phyloP scores from a whole-genome alignment of 2,113 vertebrate species.

The Proterorhinus semilunaris region DNA sequence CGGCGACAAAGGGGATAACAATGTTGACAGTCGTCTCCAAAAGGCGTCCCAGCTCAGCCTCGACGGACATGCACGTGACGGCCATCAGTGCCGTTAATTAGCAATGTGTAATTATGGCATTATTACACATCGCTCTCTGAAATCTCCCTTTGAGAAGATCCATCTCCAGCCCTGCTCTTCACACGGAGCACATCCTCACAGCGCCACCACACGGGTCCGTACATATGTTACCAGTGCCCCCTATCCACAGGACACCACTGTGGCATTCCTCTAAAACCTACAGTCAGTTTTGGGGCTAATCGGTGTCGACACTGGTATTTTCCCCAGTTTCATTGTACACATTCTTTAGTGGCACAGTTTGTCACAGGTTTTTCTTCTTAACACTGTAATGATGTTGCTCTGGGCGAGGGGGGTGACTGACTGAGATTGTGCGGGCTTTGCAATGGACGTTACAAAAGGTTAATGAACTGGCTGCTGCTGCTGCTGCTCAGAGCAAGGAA shows the following conservation, averaged over 20 bases:
- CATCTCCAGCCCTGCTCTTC: not conserved
- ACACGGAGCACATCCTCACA: conserved; percentile 1
- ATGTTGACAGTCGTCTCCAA: conserved; percentile 67
- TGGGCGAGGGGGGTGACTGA: conserved; percentile 7
- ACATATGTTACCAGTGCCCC: conserved; percentile 60
- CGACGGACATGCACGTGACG: conserved; percentile 18
- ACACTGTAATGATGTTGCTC: not conserved
- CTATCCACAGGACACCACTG: conserved; percentile 52
- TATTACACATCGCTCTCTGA: not conserved
- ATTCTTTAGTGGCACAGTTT: conserved; percentile 2
- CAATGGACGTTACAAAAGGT: conserved; percentile 46
- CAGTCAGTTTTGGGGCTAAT: not conserved
- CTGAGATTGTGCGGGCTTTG: conserved; percentile 31
- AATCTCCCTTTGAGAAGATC: not conserved
- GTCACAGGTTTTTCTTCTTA: not conserved
- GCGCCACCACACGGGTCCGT: conserved; percentile 8
- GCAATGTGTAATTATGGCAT: not conserved
- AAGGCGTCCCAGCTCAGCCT: conserved; percentile 38
- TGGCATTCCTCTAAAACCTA: conserved; percentile 26
- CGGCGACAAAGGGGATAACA: conserved; percentile 62
- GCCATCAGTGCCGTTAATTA: not conserved
- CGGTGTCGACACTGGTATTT: not conserved
- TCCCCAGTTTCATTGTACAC: not conserved
- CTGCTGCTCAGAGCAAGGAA: conserved; percentile 40
- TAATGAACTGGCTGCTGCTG: conserved; percentile 23